phyloP scores from a whole-genome alignment of 2,797 vertebrate species.

The Gymnoscopelus microlampas region DNA sequence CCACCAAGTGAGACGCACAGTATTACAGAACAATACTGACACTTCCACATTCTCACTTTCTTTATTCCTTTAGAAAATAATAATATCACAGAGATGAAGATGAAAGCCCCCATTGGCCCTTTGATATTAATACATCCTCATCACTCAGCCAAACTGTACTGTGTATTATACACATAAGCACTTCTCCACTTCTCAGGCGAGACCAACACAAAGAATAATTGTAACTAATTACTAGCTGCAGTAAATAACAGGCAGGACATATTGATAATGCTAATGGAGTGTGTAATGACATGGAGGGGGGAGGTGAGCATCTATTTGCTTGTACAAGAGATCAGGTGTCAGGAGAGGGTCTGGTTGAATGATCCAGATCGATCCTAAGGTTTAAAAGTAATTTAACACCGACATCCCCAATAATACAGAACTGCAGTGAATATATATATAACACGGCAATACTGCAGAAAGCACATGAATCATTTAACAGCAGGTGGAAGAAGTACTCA shows the following conservation, averaged over 20 bases:
- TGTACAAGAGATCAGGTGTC: conserved; percentile 31
- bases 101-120: conserved; percentile 62
- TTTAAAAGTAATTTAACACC: conserved; percentile 18
- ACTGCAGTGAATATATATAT: too few species aligned
- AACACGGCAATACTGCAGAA: not conserved
- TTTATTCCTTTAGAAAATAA: conserved; percentile 54
- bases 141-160: conserved; percentile 27
- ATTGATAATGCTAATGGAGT: conserved; percentile 22
- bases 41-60: conserved; percentile 32
- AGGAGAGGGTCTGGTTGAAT: not conserved
- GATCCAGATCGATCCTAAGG: conserved; percentile 11
- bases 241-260: conserved; percentile 19
- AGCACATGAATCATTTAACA: not conserved
- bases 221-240: conserved; percentile 30
- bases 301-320: not conserved
- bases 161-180: conserved; percentile 21
- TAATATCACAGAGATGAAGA: conserved; percentile 49
- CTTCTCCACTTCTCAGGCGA: conserved; percentile 23
- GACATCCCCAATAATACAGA: not conserved
- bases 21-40: conserved; percentile 37
- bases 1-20: conserved; percentile 66
- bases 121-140: conserved; percentile 51
- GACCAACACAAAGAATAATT: conserved; percentile 7
- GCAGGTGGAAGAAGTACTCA: too few species aligned
- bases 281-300: conserved; percentile 9